Base-by-base conservation (phyloP, 1,140 invertebrate species). In the Trichogramma pretiosum region DNA sequence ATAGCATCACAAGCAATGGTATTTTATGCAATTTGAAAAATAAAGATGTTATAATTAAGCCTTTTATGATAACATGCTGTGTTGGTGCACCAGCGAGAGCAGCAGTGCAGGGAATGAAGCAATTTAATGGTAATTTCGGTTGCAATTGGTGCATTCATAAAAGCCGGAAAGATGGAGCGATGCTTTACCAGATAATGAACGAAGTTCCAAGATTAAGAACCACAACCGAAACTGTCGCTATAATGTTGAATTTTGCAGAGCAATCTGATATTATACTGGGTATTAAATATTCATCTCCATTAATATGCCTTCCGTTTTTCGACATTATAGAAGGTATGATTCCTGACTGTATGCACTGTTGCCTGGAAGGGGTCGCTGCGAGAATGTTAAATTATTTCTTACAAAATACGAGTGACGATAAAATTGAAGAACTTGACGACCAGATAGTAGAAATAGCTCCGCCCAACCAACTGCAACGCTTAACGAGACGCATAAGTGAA, bases 381-480 rank as follows among this genome's bases (percentile, higher is more conserved):
- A 24, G 23, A 21, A 26, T 47, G 3, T 19, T 37, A 1, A 33
- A 47, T 9, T 17, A 28, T 30, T 2, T 30, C 19, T 32, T 22
- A 9, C 3, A 17, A 10, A 16, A 34, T 34, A 5, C 18, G 4
- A 5, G 3, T 41, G 16, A 41, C 2, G 24, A 41, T 11, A 14
- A 3, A 13, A 23, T 23, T 23, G 3, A 11, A 14, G 3, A 7
- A 22, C 10, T 45, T 1, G 23, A 43, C 34, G 5, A 19, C 21
- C 14, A 11, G 34, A 9, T 45, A 17, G 5, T 23, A 36, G 18
- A 21, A 8, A 28, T 54, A 13, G 45, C 45, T 33, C 10, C 37
- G 21, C 55, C 52, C 11, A 23, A 48, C 16, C 52, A 54, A 48
- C 16, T 52, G 9, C 17, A 22, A 26, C 24, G 51, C 14, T 42